Evolutionary conservation across 2,888 invertebrate species (phyloP), one percentile per base, ranked within the genome.

Genomic region (Adineta ricciae): DNA sequence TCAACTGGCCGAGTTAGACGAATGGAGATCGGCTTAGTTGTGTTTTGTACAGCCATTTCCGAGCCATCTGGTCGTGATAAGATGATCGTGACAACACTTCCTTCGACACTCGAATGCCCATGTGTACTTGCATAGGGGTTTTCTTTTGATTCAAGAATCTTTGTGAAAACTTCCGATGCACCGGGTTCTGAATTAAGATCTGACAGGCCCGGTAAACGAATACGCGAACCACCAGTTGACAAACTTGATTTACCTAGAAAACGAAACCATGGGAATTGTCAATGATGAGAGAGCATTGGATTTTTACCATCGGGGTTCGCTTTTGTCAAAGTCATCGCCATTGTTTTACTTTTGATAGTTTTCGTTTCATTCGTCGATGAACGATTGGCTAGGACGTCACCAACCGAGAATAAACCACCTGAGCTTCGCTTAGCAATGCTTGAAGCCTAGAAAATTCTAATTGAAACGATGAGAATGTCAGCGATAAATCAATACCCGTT

Each of bases 11-110:
- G 64, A 11, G 32, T 32, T 38, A 64, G 49, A 54, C 41, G 83
- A 84, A 78, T 38, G 2, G 78, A 78, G 9, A 78, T 78, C 7
- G 78, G 78, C 41, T 41, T 41, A 2, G 78, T 41, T 24, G 41
- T 78, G n/a, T 78, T 78, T 78, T 78, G 24, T 41, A 78, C 41
- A n/a, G 41, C 2, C 38, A 78, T 78, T 19, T 87, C 87, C 41
- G 87, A 87, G 72, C 88, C 88, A 82, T 87, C 87, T 41, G 85
- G 84, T 46, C 84, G 84, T 49, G 86, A 87, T 49, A 88, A 83
- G 8, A 84, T 83, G 36, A 88, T 83, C 7, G 87, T 86, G n/a
- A 86, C 86, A 54, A 88, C 87, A 36, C 50, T 83, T 7, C 86
- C 84, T 41, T 83, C 21, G 19, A 86, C 82, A 82, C 21, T 78